These are phyloP conservation scores for Dioctria rufipes DNA, from an alignment of 2,888 invertebrate species.

Conservation along the genomic window DNA sequence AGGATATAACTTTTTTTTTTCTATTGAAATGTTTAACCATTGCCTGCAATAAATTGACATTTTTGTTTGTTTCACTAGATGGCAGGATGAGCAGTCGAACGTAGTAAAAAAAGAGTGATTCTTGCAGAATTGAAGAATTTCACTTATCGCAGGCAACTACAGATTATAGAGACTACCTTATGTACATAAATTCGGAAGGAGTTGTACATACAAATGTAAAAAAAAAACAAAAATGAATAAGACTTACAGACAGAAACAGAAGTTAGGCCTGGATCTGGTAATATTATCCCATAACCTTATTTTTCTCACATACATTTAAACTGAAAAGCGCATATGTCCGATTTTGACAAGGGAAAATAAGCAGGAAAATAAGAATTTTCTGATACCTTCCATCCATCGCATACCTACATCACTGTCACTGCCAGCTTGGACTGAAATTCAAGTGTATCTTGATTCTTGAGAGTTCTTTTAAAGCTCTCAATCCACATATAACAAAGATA, in stretches of 20 bases:
- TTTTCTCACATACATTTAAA: background rate
- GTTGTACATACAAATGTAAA: background rate
- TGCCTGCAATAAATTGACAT: constrained; percentile 11
- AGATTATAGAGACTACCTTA: too few relatives aligned
- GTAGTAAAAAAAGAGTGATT: too few relatives aligned
- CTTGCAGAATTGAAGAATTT: background rate
- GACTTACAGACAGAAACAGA: background rate
- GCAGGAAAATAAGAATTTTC: constrained; percentile 13
- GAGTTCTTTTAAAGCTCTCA: background rate
- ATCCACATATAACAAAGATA: background rate
- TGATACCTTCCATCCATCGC: background rate
- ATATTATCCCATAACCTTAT: constrained; percentile 1
- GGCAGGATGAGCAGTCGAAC: too few relatives aligned
- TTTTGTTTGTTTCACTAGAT: background rate
- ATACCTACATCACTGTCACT: constrained; percentile 36
- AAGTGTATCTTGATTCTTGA: constrained; percentile 21
- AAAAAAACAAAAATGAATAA: too few relatives aligned
- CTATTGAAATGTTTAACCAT: background rate
- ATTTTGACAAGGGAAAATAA: constrained; percentile 38
- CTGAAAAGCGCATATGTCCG: constrained; percentile 6
- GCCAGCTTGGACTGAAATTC: constrained; percentile 17
- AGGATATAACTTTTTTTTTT: background rate
- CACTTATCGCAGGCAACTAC: background rate
- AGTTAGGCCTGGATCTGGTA: background rate
- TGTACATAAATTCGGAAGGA: too few relatives aligned